Evolutionary conservation across 2,888 invertebrate species (phyloP).

Genomic region (Himalopsyche anomala): DNA sequence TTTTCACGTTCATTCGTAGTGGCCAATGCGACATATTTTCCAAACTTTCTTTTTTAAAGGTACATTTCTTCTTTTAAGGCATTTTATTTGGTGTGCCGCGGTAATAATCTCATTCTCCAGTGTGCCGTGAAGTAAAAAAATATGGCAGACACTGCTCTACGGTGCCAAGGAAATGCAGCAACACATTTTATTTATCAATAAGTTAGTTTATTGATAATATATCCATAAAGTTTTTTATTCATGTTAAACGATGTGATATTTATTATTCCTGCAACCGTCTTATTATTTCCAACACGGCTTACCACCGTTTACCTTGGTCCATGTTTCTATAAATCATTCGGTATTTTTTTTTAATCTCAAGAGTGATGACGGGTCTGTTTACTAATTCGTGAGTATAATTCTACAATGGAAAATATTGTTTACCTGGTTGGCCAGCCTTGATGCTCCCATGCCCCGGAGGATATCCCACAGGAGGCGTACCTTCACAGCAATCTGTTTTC

Average conservation of each 20-base stretch:
- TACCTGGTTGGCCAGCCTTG: neutral
- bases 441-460: neutral
- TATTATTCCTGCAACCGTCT: neutral
- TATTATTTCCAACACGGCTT: neutral
- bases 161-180: no score
- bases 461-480: neutral
- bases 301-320: neutral
- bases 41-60: no score
- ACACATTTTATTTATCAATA: no score
- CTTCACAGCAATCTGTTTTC: neutral
- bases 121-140: no score
- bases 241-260: neutral
- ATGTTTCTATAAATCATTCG: neutral
- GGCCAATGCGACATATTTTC: no score
- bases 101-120: no score
- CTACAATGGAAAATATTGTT: neutral
- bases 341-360: neutral
- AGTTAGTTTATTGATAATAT: no score
- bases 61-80: no score
- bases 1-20: no score
- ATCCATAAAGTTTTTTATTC: no score
- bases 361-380: neutral
- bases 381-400: neutral
- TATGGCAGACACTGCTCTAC: no score
- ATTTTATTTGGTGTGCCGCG: no score